Percentiles rank a stretch among this genome's conserved stretches.
phyloP scores from a whole-genome alignment of 2,113 vertebrate genomes.

The Tinamus guttatus region DNA sequence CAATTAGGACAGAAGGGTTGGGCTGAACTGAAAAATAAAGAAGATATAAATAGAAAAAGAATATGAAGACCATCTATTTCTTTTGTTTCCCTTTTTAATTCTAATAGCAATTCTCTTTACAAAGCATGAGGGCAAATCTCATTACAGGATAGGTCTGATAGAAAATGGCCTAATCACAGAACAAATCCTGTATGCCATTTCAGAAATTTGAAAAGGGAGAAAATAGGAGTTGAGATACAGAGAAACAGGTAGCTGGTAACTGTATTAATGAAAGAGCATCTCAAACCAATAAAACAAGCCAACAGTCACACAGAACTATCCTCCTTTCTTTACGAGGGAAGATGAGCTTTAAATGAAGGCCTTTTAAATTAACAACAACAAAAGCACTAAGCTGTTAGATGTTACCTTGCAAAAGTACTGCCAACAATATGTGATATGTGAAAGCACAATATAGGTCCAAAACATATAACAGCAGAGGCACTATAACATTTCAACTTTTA shows the following conservation, averaged over 20 bases:
- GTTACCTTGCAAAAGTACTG: not conserved
- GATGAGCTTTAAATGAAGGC: not conserved
- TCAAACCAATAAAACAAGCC: not conserved
- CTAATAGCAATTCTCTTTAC: not conserved
- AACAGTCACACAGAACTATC: not conserved
- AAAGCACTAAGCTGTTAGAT: not conserved
- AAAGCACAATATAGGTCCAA: not conserved
- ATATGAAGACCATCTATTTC: not conserved
- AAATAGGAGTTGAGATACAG: not conserved
- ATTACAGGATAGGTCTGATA: not conserved
- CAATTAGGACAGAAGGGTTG: slow-evolving; percentile 93
- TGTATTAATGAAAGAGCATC: not conserved
- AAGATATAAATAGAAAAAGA: slow-evolving; percentile 12
- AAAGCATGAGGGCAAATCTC: not conserved
- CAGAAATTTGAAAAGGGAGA: slow-evolving; percentile 17
- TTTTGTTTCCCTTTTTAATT: not conserved
- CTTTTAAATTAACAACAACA: slow-evolving; percentile 23
- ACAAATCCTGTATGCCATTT: not conserved
- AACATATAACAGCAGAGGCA: not conserved
- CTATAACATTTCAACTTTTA: not conserved
- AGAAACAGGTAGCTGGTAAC: slow-evolving; percentile 6
- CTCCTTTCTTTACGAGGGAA: not conserved
- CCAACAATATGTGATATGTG: not conserved
- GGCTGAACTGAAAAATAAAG: slow-evolving; percentile 87
- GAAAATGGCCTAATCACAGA: not conserved